phyloP scores from a whole-genome alignment of 2,888 invertebrate species.

The Stenichneumon culpator region DNA sequence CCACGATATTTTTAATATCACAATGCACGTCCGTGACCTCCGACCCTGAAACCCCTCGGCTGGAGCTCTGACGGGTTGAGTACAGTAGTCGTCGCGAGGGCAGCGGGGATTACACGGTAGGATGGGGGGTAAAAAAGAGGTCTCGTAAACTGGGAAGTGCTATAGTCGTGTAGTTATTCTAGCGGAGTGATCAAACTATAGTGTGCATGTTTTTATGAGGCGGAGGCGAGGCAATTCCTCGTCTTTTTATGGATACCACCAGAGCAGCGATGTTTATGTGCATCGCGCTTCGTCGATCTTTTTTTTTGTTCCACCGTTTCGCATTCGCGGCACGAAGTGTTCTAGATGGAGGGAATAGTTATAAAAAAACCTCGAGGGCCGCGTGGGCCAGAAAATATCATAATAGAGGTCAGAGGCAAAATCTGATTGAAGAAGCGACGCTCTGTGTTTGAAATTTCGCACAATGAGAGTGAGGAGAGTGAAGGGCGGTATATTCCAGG shows the following conservation, averaged over 20 bases:
- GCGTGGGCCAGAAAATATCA: conserved; percentile 7
- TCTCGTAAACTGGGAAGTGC: conserved; percentile 43
- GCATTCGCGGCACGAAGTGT: conserved; percentile 30
- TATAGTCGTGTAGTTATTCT: conserved; percentile 30
- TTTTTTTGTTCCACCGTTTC: conserved; percentile 13
- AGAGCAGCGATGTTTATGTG: conserved; percentile 46
- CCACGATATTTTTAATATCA: conserved; percentile 51
- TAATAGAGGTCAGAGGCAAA: conserved; percentile 31
- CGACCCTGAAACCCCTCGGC: conserved; percentile 40
- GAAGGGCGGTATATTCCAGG: conserved; percentile 43
- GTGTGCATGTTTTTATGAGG: conserved; percentile 57
- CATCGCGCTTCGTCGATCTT: conserved; percentile 33
- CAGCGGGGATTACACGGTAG: conserved; percentile 51
- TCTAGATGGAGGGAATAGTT: conserved; percentile 20
- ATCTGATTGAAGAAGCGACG: conserved; percentile 57
- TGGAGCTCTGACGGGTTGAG: conserved; percentile 36
- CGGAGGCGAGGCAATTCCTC: conserved; percentile 51
- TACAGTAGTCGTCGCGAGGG: conserved; percentile 12
- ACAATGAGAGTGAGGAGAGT: conserved; percentile 56
- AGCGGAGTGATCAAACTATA: conserved; percentile 28
- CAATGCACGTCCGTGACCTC: conserved; percentile 28
- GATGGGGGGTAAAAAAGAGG: conserved; percentile 32
- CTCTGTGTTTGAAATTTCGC: conserved; percentile 47
- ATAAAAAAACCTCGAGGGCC: conserved; percentile 38
- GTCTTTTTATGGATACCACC: conserved; percentile 50